Evolutionary conservation across 2,797 vertebrate species (phyloP), one percentile per base, ranked within the genome.

Genomic region (Gymnoscopelus braueri): DNA sequence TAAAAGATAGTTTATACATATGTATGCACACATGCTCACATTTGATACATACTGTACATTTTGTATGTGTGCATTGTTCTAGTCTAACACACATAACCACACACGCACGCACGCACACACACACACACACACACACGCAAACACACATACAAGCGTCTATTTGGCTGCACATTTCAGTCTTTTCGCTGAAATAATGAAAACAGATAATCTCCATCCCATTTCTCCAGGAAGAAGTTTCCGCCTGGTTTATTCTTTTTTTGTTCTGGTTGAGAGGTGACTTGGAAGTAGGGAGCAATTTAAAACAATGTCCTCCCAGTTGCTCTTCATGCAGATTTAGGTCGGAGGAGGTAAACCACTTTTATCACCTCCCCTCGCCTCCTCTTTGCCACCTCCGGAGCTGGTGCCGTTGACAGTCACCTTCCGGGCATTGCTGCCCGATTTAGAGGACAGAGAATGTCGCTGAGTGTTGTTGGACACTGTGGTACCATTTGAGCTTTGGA

Each of bases 401-500:
- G 92, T 93, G 77, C 97, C 96, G 0, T 97, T 98, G 68, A 97
- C 92, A 83, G 96, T 95, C 88, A 96, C 91, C 92, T 97, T 97
- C 75, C 96, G 95, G 58, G 92, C 81, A n/a, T 52, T 72, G 73
- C 71, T 29, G 55, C 74, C 77, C 72, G 87, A 86, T 75, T 89
- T 94, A 81, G 91, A 91, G 77, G 92, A 78, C 12, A 89, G 89
- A 0, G 89, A 61, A 78, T 93, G 94, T 82, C 94, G 92, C 59
- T 94, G 94, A 71, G 93, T 84, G 87, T 91, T 90, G 76, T 81
- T 84, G 4, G 90, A 84, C 68, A 83, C 90, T 2, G 90, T 77
- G 5, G 93, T 93, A 44, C 90, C 89, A 47, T 91, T 89, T 73
- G 92, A 79, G 87, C 88, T 91, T 79, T 89, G 90, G 82, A 88